Base-by-base conservation (phyloP, 2,888 invertebrate species). In the Phengaris arion region DNA sequence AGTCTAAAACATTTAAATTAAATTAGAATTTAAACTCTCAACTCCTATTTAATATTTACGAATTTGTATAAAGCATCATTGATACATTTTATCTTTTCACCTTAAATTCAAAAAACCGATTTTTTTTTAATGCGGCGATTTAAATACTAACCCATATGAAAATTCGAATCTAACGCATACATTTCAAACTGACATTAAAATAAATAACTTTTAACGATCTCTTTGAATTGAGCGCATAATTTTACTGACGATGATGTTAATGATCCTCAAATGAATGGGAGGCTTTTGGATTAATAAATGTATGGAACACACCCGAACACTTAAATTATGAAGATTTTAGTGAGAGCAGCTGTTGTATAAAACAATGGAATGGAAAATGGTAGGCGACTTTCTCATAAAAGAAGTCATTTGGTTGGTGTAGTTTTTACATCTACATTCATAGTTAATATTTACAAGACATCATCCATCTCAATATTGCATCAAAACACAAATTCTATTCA, bases 171-270 rank as follows among this genome's bases (percentile, higher is more conserved):
- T 48, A 51, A 64, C 64, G 64, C 64, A 45, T 48, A 51, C 70
- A 51, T 70, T 48, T 70, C 2, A 70, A 69, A 51, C 70, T 48
- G 70, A 70, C 70, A 15, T 70, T 70, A 70, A 70, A 70, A 48
- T 48, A 70, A 70, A 70, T 70, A 51, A 48, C 70, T 70, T 48
- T 70, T 51, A 70, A 70, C 70, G 51, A 70, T 64, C 48, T 69
- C 70, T 70, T 48, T 70, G 70, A 70, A 51, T 70, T 70, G 64
- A 64, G 64, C 35, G 45, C 70, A 70, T 70, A 70, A 48, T 51
- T 70, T 51, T 70, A 48, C 70, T n/a, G 48, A 70, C 70, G 70
- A 70, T 51, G 70, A 70, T 48, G 70, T 70, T 70, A 70, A 70
- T 70, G 70, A 70, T 70, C 51, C 70, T 70, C 46, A 48, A 70